phyloP scores from a whole-genome alignment of 2,888 invertebrate genomes.

The Xanthia icteritia region DNA sequence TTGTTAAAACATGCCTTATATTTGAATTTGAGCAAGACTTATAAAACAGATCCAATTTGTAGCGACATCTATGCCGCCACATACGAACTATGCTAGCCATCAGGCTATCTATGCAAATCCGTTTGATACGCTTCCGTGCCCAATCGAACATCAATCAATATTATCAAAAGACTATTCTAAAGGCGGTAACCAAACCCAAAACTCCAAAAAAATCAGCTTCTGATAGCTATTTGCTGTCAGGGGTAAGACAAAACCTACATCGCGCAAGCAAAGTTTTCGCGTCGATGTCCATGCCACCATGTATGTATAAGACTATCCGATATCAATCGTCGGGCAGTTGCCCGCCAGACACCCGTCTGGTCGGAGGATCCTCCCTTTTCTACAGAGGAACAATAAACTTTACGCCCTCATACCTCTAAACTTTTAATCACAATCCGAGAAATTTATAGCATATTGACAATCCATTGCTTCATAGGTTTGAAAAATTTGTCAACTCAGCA shows the following conservation, averaged over 20 bases:
- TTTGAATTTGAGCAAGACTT: constrained; percentile 27
- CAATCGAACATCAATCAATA: neutral
- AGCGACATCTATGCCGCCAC: neutral
- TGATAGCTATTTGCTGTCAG: too few species aligned
- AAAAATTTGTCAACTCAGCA: too few species aligned
- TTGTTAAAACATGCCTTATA: neutral
- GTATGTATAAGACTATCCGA: too few species aligned
- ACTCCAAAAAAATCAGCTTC: too few species aligned
- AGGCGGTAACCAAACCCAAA: neutral
- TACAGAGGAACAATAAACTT: too few species aligned
- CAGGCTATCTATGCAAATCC: neutral
- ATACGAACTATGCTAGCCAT: neutral
- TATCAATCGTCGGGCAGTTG: too few species aligned
- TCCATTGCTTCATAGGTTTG: too few species aligned
- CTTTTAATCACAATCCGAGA: too few species aligned
- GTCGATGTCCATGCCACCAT: too few species aligned
- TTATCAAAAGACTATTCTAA: neutral
- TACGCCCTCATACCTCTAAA: too few species aligned
- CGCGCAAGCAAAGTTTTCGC: neutral
- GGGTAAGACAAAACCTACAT: neutral
- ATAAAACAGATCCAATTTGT: neutral
- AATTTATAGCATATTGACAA: too few species aligned
- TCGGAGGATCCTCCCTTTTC: neutral
- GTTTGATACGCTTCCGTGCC: neutral
- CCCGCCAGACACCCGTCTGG: neutral